Base-by-base conservation (phyloP, 2,797 vertebrate genomes). In the Phoeniculus purpureus region DNA sequence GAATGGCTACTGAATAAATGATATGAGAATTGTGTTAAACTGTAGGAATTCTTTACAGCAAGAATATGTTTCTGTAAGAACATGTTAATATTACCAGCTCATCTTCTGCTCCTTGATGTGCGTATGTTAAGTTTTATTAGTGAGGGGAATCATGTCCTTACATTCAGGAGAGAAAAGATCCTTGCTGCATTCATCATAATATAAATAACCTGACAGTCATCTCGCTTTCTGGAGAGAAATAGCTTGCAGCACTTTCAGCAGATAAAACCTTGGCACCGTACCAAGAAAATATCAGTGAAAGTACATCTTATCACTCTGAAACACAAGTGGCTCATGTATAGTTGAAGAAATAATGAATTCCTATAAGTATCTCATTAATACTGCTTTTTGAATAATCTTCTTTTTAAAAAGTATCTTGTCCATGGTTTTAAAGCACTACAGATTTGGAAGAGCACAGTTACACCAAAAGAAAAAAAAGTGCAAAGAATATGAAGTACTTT, bases 181-280 rank as follows among this genome's bases (percentile, higher is more conserved):
- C 17, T 61, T 67, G 31, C 65, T 81, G 12, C 19, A 47, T 77
- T 66, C n/a, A 48, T 90, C 51, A 32, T 31, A 54, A 40, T 29
- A 67, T 31, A 87, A 94, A 67, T 81, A 93, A 60, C 29, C 7
- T 80, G 61, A 82, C 10, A 52, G 65, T 58, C 79, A 59, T 6
- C 3, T 68, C 6, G 59, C 26, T 74, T 94, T 81, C 48, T 78
- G 72, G 45, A 88, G 37, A 85, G 27, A 21, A 79, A 51, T 72
- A 43, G 10, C 21, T 86, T 95, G 50, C 51, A 95, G 32, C 15
- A 43, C 14, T 90, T 90, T 72, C 43, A 70, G 8, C 16, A 74
- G 74, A 81, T 77, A 77, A 93, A 96, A 92, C 45, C 43, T 68
- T 10, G 43, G 40, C 66, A 8, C 77, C 19, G n/a, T 43, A 85